phyloP scores from a whole-genome alignment of 2,113 vertebrate genomes.

The Ahaetulla prasina region DNA sequence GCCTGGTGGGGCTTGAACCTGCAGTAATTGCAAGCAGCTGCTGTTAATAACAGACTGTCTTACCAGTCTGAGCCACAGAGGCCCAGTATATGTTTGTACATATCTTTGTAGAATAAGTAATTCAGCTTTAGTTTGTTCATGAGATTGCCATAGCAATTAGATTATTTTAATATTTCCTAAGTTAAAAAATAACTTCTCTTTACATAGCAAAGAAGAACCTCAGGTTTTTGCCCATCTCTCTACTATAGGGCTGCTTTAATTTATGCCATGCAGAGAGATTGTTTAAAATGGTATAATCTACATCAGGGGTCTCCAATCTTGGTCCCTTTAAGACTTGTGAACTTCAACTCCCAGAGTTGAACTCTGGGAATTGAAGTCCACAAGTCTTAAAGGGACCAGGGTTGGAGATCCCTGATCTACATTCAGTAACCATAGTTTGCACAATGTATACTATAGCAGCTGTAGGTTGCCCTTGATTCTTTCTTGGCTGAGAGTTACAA shows the following conservation, averaged over 20 bases:
- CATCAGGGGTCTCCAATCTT: no score
- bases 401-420: no score
- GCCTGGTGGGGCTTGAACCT: no score
- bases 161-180: background rate
- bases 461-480: background rate
- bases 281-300: background rate
- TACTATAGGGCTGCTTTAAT: background rate
- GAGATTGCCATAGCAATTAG: background rate
- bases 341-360: no score
- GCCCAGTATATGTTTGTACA: no score
- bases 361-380: no score
- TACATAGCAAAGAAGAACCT: background rate
- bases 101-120: background rate
- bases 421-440: background rate
- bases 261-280: background rate
- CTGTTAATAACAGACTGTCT: no score
- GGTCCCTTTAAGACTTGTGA: no score
- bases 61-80: no score
- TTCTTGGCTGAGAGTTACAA: background rate
- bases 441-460: background rate
- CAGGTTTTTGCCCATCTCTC: background rate
- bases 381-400: no score
- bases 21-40: no score
- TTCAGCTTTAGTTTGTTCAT: background rate
- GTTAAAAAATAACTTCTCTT: background rate